phyloP scores from a whole-genome alignment of 2,797 vertebrate genomes.

The Chlorospingus flavigularis region DNA sequence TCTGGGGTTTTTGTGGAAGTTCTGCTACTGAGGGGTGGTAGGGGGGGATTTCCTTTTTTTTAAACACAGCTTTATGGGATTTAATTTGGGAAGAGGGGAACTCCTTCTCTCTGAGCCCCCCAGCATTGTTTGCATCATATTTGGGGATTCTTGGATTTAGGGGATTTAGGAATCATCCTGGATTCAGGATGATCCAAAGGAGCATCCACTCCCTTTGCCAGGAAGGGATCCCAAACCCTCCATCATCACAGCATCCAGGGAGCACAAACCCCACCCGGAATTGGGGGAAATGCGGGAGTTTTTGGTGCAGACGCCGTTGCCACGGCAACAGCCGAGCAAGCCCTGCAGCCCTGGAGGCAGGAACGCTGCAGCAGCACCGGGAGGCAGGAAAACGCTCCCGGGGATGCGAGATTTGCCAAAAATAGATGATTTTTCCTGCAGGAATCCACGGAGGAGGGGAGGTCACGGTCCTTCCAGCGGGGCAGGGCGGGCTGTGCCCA shows the following conservation, averaged over 20 bases:
- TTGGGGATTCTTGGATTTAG: background rate
- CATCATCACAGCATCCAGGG: background rate
- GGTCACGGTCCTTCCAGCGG: background rate
- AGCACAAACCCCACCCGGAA: background rate
- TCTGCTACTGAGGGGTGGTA: background rate
- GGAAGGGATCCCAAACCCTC: rapidly evolving
- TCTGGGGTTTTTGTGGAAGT: background rate
- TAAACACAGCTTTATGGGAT: background rate
- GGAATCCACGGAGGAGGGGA: background rate
- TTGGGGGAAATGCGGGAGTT: background rate
- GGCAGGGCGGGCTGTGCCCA: background rate
- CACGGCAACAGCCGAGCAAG: background rate
- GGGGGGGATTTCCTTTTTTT: background rate
- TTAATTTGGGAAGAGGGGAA: background rate
- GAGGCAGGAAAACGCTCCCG: background rate
- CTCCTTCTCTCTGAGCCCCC: background rate
- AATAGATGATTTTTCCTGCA: background rate
- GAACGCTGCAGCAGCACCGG: background rate
- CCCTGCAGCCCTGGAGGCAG: background rate
- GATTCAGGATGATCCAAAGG: background rate
- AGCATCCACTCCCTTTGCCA: rapidly evolving
- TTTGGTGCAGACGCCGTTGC: conserved; percentile 37
- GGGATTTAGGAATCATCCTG: too few species aligned
- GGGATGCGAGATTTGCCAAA: background rate
- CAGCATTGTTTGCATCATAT: rapidly evolving